phyloP scores from a whole-genome alignment of 2,113 vertebrate species.

The Puma concolor region DNA sequence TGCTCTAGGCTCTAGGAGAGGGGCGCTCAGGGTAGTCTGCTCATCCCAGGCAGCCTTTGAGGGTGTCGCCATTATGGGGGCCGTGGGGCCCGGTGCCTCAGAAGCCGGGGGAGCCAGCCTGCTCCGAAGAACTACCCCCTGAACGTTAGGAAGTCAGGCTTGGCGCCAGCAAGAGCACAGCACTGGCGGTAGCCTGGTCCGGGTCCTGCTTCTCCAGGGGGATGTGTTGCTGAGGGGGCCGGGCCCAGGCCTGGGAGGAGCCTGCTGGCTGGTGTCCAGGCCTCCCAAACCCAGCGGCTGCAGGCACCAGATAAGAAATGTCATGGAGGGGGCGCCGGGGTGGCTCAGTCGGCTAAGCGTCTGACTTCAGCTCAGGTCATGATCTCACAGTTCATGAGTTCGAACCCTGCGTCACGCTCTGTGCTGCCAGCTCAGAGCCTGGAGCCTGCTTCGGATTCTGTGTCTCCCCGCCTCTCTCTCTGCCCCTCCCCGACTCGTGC shows the following conservation, averaged over 20 bases:
- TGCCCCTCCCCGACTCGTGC: too few relatives aligned
- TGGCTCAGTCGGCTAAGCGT: too few relatives aligned
- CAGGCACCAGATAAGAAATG: neutral
- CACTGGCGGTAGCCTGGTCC: neutral
- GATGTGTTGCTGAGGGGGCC: neutral
- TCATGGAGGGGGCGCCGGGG: neutral
- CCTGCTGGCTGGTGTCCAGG: neutral
- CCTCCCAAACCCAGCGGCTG: neutral
- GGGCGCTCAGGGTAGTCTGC: neutral
- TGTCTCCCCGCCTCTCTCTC: too few relatives aligned
- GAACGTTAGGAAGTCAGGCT: neutral
- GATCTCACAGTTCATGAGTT: too few relatives aligned
- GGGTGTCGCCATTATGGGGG: too few relatives aligned
- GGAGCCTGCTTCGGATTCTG: too few relatives aligned
- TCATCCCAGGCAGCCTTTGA: neutral
- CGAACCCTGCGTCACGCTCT: fast-evolving
- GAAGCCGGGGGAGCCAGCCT: neutral
- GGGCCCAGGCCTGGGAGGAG: neutral
- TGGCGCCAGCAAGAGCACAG: too few relatives aligned
- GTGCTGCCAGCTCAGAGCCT: too few relatives aligned
- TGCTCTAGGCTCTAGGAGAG: neutral
- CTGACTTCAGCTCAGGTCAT: too few relatives aligned
- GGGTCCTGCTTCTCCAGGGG: neutral
- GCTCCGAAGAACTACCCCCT: neutral
- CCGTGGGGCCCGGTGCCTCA: neutral